These are phyloP conservation scores for Rhipidura dahli DNA, from an alignment of 2,113 vertebrate species.

Conservation along the genomic window DNA sequence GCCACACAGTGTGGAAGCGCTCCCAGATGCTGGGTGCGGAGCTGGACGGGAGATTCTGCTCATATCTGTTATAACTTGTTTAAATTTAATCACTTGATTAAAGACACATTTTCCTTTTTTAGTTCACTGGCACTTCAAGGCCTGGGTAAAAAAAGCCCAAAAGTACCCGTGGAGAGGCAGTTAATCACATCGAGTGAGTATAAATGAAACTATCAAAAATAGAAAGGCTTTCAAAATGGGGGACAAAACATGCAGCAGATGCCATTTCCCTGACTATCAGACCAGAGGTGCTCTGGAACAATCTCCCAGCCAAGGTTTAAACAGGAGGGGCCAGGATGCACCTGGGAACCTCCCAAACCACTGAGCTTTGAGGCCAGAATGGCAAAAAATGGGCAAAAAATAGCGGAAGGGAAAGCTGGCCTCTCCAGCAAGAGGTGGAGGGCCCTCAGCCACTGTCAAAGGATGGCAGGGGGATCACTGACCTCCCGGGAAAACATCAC, in stretches of 20 bases:
- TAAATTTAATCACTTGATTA: neutral
- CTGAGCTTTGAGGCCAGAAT: neutral
- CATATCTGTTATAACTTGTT: neutral
- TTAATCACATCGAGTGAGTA: constrained; percentile 20
- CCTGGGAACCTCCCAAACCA: neutral
- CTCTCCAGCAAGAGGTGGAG: neutral
- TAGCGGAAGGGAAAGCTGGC: neutral
- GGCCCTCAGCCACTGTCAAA: too few relatives aligned
- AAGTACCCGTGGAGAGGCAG: neutral
- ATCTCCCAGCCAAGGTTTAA: neutral
- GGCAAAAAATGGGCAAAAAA: neutral
- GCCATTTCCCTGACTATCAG: neutral
- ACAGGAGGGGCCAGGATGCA: neutral
- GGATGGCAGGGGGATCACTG: neutral
- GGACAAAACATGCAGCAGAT: neutral
- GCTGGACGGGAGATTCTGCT: neutral
- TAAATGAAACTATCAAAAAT: constrained; percentile 26
- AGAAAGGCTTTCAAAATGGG: neutral
- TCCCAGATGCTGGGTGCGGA: neutral
- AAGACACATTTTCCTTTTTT: neutral
- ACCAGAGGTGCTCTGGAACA: neutral
- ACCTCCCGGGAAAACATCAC: neutral
- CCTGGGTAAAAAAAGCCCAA: neutral
- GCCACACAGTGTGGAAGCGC: neutral
- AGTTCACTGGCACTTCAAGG: neutral